Percentiles rank a stretch among this genome's conserved stretches.
Evolutionary conservation across 92 coral and sea anemone species (phyloP).

Genomic region (Parazoanthus atlanticus): DNA sequence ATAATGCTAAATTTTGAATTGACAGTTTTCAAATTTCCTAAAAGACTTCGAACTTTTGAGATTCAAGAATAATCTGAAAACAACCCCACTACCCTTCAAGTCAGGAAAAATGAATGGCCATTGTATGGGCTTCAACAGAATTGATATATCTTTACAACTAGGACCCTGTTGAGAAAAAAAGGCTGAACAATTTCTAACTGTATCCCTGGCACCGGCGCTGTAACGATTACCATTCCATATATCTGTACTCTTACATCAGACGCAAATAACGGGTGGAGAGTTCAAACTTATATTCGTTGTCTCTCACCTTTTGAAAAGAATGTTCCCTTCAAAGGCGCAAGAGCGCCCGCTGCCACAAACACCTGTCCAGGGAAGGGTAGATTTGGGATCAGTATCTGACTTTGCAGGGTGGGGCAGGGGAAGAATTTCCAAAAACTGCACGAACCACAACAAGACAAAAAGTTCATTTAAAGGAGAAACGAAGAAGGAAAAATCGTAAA

Average conservation of each 20-base stretch:
- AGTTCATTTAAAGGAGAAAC: not conserved
- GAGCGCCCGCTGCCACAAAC: constrained; percentile 86
- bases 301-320: constrained; percentile 96
- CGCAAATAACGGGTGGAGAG: not conserved
- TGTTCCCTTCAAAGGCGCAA: constrained; percentile 93
- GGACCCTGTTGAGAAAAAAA: not conserved
- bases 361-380: constrained; percentile 57
- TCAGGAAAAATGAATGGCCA: not conserved
- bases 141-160: not conserved
- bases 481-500: too few relatives aligned
- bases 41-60: too few relatives aligned
- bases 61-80: too few relatives aligned
- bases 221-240: not conserved
- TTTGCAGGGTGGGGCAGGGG: not conserved
- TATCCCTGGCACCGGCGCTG: not conserved
- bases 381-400: not conserved
- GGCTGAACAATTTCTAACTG: not conserved
- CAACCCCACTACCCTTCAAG: not conserved
- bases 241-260: not conserved
- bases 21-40: too few relatives aligned
- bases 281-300: not conserved
- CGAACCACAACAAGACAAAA: not conserved
- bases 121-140: not conserved
- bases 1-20: too few relatives aligned
- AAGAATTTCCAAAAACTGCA: not conserved